Conservation (phyloP, 1,140 invertebrate species). For the Neuroterus valhalla region DNA sequence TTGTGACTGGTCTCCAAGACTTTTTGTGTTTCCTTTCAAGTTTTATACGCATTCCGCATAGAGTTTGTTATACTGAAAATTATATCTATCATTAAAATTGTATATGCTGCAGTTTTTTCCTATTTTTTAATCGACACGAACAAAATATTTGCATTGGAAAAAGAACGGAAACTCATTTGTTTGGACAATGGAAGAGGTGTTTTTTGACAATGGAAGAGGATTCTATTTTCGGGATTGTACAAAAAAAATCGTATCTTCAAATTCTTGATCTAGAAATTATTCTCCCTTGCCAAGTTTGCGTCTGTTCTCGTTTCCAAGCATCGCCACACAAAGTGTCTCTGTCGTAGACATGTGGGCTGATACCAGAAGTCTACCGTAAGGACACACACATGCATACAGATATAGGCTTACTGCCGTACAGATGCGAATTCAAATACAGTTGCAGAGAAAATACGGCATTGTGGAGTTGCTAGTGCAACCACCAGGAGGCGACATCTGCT, state of each 20-base stretch:
- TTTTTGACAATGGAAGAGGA: background rate
- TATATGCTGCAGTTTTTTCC: too few relatives aligned
- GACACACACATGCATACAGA: slow-evolving; percentile 3
- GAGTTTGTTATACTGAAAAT: too few relatives aligned
- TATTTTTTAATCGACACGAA: too few relatives aligned
- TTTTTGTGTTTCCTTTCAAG: too few relatives aligned
- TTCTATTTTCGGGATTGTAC: background rate
- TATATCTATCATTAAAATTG: too few relatives aligned
- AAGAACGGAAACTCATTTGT: too few relatives aligned
- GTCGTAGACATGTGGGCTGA: slow-evolving; percentile 58
- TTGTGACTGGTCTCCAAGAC: too few relatives aligned
- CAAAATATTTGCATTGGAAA: too few relatives aligned
- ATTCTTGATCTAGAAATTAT: background rate
- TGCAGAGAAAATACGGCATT: slow-evolving; percentile 46
- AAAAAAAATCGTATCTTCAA: background rate
- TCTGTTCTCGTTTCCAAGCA: slow-evolving; percentile 52
- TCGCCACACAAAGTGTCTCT: slow-evolving; percentile 59
- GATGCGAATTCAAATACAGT: slow-evolving; percentile 35
- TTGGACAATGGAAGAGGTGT: too few relatives aligned
- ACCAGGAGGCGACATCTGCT: slow-evolving; percentile 66
- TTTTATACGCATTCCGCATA: too few relatives aligned
- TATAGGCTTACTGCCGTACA: slow-evolving; percentile 23
- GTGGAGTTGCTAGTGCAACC: slow-evolving; percentile 53
- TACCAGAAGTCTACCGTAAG: slow-evolving; percentile 43
- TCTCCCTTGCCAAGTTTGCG: background rate